Base-by-base conservation (phyloP, 2,888 invertebrate genomes). In the Furcula furcula region DNA sequence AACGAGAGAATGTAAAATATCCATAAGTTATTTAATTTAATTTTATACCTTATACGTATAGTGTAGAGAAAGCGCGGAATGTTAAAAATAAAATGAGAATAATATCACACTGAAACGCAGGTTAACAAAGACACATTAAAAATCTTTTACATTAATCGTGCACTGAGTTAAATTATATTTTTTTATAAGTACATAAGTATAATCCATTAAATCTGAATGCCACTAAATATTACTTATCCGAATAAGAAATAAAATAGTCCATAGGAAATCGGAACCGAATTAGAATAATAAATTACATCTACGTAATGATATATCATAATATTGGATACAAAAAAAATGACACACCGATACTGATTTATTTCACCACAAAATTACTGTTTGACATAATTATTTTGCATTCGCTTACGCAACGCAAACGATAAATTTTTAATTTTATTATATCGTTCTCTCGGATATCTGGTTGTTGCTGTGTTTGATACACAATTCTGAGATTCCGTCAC, bases 401-500 rank as follows among this genome's bases (percentile, higher is more conserved):
- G 32, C 34, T 56, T 58, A 33, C 29, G 32, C 33, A 52, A 56
- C 42, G 48, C 27, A 23, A 31, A 30, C 15, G 5, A 39, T 43
- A 39, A 35, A 40, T 40, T 36, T 44, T 5, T 10, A n/a, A 13
- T 37, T 36, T 40, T 26, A 33, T 34, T 31, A 34, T 29, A 47
- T 40, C 15, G 36, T 39, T 22, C 12, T 3, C 9, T 12, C 12
- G 12, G 19, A 23, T 33, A 36, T 22, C 23, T n/a, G 7, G 12
- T 10, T 21, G 4, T 21, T 15, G 11, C 5, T 13, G 19, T 28
- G 7, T 34, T 32, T 31, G 37, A 40, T 32, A 46, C 31, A 25
- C 19, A 39, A 36, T 50, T 53, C 29, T 23, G 34, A 25, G 7
- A 34, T 60, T 52, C 50, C 18, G 26, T 40, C 54, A 55, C 29